Conservation (phyloP, 2,797 vertebrate species). For the Eulemur mongoz region DNA sequence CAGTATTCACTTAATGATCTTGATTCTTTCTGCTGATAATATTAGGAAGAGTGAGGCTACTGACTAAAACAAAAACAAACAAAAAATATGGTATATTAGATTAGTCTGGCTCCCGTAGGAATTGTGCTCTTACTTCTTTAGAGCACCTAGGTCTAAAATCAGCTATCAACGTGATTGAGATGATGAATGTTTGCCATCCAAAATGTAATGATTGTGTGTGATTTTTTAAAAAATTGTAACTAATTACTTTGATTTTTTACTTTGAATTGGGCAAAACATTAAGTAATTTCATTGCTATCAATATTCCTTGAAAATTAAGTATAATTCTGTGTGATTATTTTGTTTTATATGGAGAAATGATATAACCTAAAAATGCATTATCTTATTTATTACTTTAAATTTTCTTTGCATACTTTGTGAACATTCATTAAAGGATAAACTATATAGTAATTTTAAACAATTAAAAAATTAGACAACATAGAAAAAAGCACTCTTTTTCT, state of each 20-base stretch:
- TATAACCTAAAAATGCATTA: neutral
- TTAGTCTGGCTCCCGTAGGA: neutral
- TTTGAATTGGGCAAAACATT: neutral
- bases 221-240: neutral
- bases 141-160: neutral
- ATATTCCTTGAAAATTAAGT: neutral
- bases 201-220: neutral
- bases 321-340: neutral
- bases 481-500: neutral
- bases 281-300: neutral
- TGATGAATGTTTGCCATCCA: neutral
- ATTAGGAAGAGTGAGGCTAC: neutral
- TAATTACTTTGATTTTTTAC: neutral
- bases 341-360: neutral
- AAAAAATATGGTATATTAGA: accelerated
- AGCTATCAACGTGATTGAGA: neutral
- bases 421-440: neutral
- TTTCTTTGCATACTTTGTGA: neutral
- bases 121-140: neutral
- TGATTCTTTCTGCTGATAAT: neutral
- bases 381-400: neutral
- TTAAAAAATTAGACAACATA: neutral
- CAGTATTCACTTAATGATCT: neutral
- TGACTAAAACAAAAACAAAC: neutral
- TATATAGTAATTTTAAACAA: neutral